These are phyloP conservation scores for Hylaeus volcanicus DNA, from an alignment of 1,140 invertebrate genomes.

Conservation along the genomic window DNA sequence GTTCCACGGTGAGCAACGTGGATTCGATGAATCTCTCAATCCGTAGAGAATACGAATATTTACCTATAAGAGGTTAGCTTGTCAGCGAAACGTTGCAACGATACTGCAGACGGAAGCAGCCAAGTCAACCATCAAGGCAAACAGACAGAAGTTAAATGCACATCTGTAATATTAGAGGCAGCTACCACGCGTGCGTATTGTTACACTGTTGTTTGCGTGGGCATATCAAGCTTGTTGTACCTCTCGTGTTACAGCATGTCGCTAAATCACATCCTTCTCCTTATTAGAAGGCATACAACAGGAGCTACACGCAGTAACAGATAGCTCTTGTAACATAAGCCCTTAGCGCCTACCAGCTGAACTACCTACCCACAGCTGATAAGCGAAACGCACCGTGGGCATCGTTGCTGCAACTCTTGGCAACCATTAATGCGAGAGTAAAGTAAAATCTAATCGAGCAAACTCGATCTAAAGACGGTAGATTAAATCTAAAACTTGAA, in stretches of 20 bases:
- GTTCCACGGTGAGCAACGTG: too few relatives aligned
- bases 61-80: background rate
- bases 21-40: too few relatives aligned
- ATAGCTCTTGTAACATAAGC: too few relatives aligned
- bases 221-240: background rate
- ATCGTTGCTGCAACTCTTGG: too few relatives aligned
- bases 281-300: background rate
- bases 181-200: background rate
- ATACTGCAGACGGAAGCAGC: background rate
- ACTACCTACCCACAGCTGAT: too few relatives aligned
- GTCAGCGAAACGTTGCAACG: background rate
- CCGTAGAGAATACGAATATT: background rate
- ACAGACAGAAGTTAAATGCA: background rate
- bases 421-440: too few relatives aligned
- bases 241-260: background rate
- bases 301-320: too few relatives aligned
- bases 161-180: background rate
- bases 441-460: too few relatives aligned
- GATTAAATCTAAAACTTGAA: too few relatives aligned
- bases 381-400: too few relatives aligned
- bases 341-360: too few relatives aligned
- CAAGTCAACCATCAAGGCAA: background rate
- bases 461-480: too few relatives aligned
- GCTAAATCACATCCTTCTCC: background rate
- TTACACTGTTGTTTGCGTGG: background rate